Evolutionary conservation across 92 coral and sea anemone genomes (phyloP), one percentile per base, ranked within the genome.

Genomic region (Zoanthus sociatus): DNA sequence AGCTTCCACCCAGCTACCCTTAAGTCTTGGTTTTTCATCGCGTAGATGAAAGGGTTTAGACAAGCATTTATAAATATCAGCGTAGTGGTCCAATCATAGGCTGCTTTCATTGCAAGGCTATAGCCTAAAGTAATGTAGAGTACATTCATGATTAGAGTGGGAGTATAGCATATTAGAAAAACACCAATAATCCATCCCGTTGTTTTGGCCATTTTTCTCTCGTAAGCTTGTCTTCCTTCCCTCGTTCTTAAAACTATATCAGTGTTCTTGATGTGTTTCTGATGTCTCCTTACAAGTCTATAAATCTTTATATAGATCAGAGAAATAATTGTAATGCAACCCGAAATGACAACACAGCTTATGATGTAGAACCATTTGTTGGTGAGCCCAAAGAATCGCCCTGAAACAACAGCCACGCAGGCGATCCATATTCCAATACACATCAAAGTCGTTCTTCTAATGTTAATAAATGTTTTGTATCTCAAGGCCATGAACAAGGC

Each of bases 1-100:
- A 81, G 75, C 21, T 81, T 81, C 74, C 74, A 81, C n/a, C 76
- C 94, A 26, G 94, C 92, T 33, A 31, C 85, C 77, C 96, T 73
- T 15, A 94, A 74, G n/a, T 87, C 90, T 47, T 79, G 83, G 69
- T 92, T 94, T 88, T 92, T 89, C 96, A 94, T 92, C 13, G 94
- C 92, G 60, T 94, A 94, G 18, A 94, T 89, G 9, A 78, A 73
- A 9, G 96, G 96, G 31, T 92, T 94, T 15, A 92, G 71, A 1
- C 94, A 89, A 1, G 96, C 92, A 70, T 94, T 94, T 15, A 94
- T 87, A 11, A 94, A 88, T 56, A 94, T 89, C 26, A 89, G 86
- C 31, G 94, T 90, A 21, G 92, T 91, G 5, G 94, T 83, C 84
- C 96, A 89, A 51, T 84, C 53, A 45, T 94, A 92, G 9, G 90